Conservation (phyloP, 2,888 invertebrate genomes). For the Cetonia aurata region DNA sequence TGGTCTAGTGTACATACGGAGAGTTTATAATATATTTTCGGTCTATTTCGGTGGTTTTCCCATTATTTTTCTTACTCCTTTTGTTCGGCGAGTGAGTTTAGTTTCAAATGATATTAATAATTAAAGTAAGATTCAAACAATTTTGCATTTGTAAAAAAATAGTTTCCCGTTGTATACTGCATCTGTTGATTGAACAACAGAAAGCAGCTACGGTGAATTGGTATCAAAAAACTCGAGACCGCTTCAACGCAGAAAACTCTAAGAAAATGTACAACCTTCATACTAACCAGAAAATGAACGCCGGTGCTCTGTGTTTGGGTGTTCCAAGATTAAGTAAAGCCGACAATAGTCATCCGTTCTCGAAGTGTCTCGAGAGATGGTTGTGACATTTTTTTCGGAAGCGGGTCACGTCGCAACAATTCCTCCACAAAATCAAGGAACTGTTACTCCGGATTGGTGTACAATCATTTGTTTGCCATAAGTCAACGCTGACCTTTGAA, state of each 20-base stretch:
- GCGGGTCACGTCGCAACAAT: conserved; percentile 50
- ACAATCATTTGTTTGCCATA: conserved; percentile 48
- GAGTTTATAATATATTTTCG: too few species aligned
- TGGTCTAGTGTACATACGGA: too few species aligned
- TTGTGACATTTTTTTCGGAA: conserved; percentile 46
- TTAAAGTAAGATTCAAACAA: too few species aligned
- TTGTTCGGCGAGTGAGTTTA: too few species aligned
- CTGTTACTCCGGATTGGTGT: conserved; percentile 43
- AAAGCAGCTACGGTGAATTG: too few species aligned
- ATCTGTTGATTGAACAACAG: too few species aligned
- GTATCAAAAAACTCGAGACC: background rate
- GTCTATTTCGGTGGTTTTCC: too few species aligned
- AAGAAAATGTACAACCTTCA: conserved; percentile 23
- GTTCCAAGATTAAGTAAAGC: conserved; percentile 38
- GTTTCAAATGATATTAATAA: too few species aligned
- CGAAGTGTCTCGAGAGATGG: background rate
- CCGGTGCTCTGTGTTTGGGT: conserved; percentile 44
- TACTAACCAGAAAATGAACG: conserved; percentile 40
- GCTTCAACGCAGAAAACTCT: conserved; percentile 16
- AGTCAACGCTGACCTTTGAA: conserved; percentile 26
- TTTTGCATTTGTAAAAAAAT: too few species aligned
- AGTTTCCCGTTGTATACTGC: too few species aligned
- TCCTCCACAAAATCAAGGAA: conserved; percentile 23
- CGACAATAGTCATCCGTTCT: conserved; percentile 52
- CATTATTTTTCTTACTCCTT: too few species aligned